Evolutionary conservation across 2,113 vertebrate genomes (phyloP).

Genomic region (Rhinolophus ferrumequinum): DNA sequence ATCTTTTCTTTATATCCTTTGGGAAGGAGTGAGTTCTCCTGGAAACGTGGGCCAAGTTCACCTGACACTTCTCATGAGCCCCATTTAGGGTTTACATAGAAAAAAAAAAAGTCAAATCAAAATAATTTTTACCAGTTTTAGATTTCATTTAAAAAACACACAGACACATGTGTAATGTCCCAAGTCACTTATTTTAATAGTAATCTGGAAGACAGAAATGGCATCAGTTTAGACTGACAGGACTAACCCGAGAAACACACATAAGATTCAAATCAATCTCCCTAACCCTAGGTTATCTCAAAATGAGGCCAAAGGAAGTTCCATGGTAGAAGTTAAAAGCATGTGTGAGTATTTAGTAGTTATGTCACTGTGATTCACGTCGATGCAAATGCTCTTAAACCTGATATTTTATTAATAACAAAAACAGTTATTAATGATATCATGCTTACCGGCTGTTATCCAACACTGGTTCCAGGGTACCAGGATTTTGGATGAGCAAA

Average conservation of each 20-base stretch:
- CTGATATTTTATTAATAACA: background rate
- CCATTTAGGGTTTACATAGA: constrained; percentile 56
- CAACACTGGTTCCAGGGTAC: background rate
- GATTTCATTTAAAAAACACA: constrained; percentile 64
- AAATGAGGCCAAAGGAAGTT: background rate
- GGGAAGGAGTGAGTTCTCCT: constrained; percentile 64
- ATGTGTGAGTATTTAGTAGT: background rate
- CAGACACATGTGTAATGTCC: constrained; percentile 55
- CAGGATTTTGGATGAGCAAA: background rate
- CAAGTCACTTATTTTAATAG: constrained; percentile 49
- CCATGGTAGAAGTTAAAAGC: background rate
- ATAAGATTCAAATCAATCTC: background rate
- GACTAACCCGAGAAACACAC: background rate
- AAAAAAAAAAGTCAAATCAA: constrained; percentile 52
- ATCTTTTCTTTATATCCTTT: constrained; percentile 78
- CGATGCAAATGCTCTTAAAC: background rate
- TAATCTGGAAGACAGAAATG: constrained; percentile 56
- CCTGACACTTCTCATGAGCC: constrained; percentile 71
- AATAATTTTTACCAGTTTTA: constrained; percentile 74
- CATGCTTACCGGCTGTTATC: background rate
- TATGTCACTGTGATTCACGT: background rate
- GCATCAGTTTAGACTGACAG: background rate
- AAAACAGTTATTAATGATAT: background rate
- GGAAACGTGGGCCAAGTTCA: constrained; percentile 66
- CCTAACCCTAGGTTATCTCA: background rate